A percentile compares a stretch with the other conserved stretches of the same genome.
These are phyloP conservation scores for Eolophus roseicapilla DNA, from an alignment of 2,113 vertebrate species.

Conservation along the genomic window DNA sequence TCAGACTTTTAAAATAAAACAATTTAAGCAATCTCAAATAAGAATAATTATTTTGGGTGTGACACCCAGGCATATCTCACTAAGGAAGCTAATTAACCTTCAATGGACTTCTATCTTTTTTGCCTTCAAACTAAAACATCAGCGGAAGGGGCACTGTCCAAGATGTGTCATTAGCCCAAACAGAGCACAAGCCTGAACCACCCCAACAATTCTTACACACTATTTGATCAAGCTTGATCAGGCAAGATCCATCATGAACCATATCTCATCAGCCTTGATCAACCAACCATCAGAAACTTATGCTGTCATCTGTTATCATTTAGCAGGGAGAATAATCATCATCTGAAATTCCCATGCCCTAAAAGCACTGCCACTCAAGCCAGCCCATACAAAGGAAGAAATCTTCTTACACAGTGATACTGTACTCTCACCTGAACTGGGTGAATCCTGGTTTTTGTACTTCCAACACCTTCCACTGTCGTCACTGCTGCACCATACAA, in stretches of 20 bases:
- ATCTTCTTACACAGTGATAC: neutral
- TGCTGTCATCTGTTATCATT: neutral
- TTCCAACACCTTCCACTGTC: constrained; percentile 84
- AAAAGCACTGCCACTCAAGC: neutral
- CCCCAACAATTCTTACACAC: neutral
- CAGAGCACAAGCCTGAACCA: neutral
- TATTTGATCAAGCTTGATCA: neutral
- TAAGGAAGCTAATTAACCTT: neutral
- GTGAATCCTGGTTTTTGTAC: constrained; percentile 79
- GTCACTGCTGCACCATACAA: constrained; percentile 79
- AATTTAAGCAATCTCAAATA: neutral
- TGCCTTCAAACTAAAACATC: neutral
- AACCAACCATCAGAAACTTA: neutral
- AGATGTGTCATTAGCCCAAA: neutral
- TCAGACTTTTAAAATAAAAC: neutral
- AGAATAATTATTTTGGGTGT: neutral
- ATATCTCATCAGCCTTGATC: neutral
- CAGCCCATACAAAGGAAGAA: neutral
- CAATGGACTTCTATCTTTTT: neutral
- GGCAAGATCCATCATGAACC: neutral
- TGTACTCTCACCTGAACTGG: constrained; percentile 77
- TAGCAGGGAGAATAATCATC: neutral
- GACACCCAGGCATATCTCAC: neutral
- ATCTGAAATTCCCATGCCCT: neutral
- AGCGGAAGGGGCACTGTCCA: neutral